Percentiles rank a stretch among this genome's conserved stretches.
Evolutionary conservation across 2,888 invertebrate species (phyloP).

Genomic region (Panopea generosa): DNA sequence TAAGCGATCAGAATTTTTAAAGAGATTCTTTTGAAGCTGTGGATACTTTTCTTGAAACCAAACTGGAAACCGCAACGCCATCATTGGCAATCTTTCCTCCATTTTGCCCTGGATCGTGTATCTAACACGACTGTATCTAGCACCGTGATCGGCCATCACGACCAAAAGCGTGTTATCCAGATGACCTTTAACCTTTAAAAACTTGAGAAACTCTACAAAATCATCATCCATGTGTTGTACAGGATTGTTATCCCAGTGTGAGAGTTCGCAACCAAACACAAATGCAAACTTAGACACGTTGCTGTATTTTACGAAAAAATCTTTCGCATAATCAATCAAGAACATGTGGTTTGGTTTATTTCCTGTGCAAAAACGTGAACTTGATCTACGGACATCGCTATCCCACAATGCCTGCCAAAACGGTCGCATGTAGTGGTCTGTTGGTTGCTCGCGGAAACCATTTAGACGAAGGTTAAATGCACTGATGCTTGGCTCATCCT

Average conservation of each 20-base stretch:
- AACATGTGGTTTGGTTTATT: conserved; percentile 75
- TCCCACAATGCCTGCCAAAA: conserved; percentile 80
- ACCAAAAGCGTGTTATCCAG: conserved; percentile 80
- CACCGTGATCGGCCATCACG: conserved; percentile 82
- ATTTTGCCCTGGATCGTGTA: conserved; percentile 80
- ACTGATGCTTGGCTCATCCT: conserved; percentile 80
- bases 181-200: conserved; percentile 64
- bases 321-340: conserved; percentile 77
- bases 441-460: conserved; percentile 80
- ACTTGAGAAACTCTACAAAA: conserved; percentile 70
- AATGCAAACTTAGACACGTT: conserved; percentile 80
- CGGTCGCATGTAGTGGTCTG: conserved; percentile 84
- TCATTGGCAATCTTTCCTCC: conserved; percentile 82
- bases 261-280: conserved; percentile 77
- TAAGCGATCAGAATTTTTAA: conserved; percentile 73
- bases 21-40: conserved; percentile 62
- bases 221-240: conserved; percentile 80
- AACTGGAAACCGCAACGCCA: conserved; percentile 78
- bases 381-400: conserved; percentile 61
- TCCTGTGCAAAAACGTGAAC: conserved; percentile 76
- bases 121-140: conserved; percentile 75
- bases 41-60: conserved; percentile 71
- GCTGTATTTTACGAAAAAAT: conserved; percentile 77
- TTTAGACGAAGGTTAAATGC: conserved; percentile 80
- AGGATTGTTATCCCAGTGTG: conserved; percentile 81